phyloP scores from a whole-genome alignment of 2,113 vertebrate genomes.

The Turdus rufiventris region DNA sequence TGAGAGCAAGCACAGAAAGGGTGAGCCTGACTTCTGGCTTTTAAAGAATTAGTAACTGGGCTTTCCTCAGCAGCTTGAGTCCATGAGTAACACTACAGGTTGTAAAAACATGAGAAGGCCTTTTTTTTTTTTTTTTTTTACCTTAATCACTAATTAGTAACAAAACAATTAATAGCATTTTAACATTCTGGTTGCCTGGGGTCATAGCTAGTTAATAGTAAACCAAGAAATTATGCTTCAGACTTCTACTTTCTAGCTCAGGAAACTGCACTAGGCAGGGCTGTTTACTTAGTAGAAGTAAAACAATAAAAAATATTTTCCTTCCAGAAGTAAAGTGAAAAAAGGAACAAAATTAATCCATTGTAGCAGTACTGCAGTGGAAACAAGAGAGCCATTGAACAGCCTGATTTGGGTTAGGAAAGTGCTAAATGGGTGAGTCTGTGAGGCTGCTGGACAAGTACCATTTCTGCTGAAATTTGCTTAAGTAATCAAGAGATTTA shows the following conservation, averaged over 20 bases:
- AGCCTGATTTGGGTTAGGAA: neutral
- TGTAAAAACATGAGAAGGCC: neutral
- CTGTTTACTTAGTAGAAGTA: neutral
- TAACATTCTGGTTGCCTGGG: neutral
- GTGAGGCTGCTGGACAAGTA: neutral
- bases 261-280: neutral
- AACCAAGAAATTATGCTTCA: neutral
- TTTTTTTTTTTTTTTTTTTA: neutral
- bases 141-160: neutral
- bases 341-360: neutral
- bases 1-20: neutral
- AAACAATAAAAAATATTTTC: neutral
- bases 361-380: neutral
- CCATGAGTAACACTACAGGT: neutral
- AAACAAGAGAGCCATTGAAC: neutral
- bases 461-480: neutral
- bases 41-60: neutral
- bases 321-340: neutral
- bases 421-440: neutral
- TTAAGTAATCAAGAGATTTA: neutral
- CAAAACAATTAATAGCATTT: neutral
- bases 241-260: neutral
- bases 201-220: conserved; percentile 14
- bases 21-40: neutral
- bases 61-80: neutral